Base-by-base conservation (phyloP, 2,797 vertebrate species). In the Denticeps clupeoides region DNA sequence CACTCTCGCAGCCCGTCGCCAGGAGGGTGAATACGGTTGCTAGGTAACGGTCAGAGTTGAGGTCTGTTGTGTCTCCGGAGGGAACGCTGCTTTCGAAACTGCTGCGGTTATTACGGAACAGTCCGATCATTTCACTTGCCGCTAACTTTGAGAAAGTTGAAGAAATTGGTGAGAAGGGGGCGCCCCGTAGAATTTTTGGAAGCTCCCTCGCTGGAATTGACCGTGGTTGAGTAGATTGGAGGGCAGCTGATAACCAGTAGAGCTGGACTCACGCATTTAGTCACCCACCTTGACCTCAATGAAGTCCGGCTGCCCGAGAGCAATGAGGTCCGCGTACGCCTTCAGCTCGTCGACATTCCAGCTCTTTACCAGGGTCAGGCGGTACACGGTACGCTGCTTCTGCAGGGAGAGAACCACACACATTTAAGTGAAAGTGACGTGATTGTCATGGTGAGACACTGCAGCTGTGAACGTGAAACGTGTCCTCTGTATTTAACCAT, bases 281-380 rank as follows among this genome's bases (percentile, higher is more conserved):
- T 8, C 3, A 37, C 45, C 43, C 70, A 97, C 93, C 89, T 97
- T 96, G 47, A 96, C 88, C 64, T 97, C 91, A 0, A 96, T 83
- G 67, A 99, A 97, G 78, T 96, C 93, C 0, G 91, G 91, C 29
- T 77, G 84, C 3, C 91, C 92, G 1, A 96, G 53, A 41, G 84
- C 64, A 7, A 97, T 84, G 51, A 97, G 81, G 25, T 93, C 83
- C 0, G 88, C 80, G 4, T 97, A 99, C 16, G 89, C 85, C 68
- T 73, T 85, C 62, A 97, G 80, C 9, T 95, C 92, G 21, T 95
- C 91, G 74, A 95, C 87, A 0, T 95, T 99, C 93, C 94, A 99
- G 0, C 90, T 81, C 64, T 99, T 97, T 41, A 96, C 92, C 31
- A 97, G 80, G 0, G 91, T 99, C 70, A 96, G 77, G 26, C 93